Evolutionary conservation across 2,113 vertebrate genomes (phyloP).

Genomic region (Phrynocephalus versicolor): DNA sequence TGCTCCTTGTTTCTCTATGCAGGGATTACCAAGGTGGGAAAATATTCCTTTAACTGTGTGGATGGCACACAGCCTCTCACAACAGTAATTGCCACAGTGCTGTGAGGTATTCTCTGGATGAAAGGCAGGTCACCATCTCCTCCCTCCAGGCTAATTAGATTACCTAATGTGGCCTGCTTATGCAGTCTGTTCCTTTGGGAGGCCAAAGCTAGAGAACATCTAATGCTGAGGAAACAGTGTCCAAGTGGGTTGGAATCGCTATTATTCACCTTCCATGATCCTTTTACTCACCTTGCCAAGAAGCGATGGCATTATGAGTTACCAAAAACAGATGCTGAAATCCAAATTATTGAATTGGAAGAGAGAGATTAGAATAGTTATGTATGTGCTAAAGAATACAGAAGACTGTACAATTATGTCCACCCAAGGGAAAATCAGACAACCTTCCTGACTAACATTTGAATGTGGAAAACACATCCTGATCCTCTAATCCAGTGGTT

Average conservation of each 20-base stretch:
- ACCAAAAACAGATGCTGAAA: not conserved
- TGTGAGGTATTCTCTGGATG: not conserved
- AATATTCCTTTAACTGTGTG: not conserved
- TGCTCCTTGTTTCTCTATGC: not conserved
- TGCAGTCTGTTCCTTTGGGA: not conserved
- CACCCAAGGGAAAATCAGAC: not conserved
- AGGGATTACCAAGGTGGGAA: not conserved
- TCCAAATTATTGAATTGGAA: not conserved
- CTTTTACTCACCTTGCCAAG: not conserved
- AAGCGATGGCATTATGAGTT: not conserved
- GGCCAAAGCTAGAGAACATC: accelerated
- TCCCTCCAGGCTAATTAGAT: not conserved
- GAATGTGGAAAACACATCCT: not conserved
- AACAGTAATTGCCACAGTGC: not conserved
- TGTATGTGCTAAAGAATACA: not conserved
- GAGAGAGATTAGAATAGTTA: not conserved
- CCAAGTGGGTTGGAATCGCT: not conserved
- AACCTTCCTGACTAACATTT: not conserved
- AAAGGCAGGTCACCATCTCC: not conserved
- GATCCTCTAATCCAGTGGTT: no score
- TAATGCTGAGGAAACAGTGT: not conserved
- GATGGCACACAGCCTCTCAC: not conserved
- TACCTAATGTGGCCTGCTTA: slow-evolving; percentile 11
- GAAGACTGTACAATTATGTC: not conserved
- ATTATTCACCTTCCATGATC: not conserved